Evolutionary conservation across 2,113 vertebrate genomes (phyloP), one percentile per base, ranked within the genome.

Genomic region (Pteruthius melanotis): DNA sequence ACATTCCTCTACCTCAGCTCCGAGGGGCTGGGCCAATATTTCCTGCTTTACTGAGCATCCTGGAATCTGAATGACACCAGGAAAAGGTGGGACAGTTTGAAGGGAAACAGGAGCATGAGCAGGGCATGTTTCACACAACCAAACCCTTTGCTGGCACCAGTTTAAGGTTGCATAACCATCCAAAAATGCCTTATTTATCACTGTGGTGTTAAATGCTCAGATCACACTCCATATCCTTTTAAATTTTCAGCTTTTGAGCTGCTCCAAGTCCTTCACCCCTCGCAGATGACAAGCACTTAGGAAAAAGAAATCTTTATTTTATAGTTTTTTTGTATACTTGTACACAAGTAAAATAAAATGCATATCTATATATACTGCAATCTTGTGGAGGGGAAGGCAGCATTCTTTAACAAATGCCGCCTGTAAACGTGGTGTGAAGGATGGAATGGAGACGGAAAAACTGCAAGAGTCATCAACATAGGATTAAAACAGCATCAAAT

Each of bases 281-380:
- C 18, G 79, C 68, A 94, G 85, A 94, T 81, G 59, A 96, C 94
- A 92, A 97, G 53, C 44, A 69, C 20, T 77, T 98, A 97, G 90
- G 97, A 98, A 98, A 98, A 97, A 94, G 96, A 98, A 97, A 97
- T 98, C 97, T 98, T 98, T 98, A 98, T 99, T 99, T 99, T 97
- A 98, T 99, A 97, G 98, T 94, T 77, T 90, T 90, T 89, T 90
- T 90, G 61, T 99, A 98, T 99, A 99, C 98, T 99, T 99, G 98
- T 99, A 99, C 99, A 99, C 99, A 99, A 99, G 98, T 99, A 99
- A 99, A 99, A 99, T 99, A 99, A 99, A 99, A 99, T 99, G 98
- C 99, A 98, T 99, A 99, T 99, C 98, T 99, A 98, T 99, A 98
- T 98, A 98, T 98, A 98, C 98, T 97, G 98, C 98, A 98, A 96